A percentile compares a stretch with the other conserved stretches of the same genome.
Conservation (phyloP, 2,113 vertebrate species). For the Sitta europaea region DNA sequence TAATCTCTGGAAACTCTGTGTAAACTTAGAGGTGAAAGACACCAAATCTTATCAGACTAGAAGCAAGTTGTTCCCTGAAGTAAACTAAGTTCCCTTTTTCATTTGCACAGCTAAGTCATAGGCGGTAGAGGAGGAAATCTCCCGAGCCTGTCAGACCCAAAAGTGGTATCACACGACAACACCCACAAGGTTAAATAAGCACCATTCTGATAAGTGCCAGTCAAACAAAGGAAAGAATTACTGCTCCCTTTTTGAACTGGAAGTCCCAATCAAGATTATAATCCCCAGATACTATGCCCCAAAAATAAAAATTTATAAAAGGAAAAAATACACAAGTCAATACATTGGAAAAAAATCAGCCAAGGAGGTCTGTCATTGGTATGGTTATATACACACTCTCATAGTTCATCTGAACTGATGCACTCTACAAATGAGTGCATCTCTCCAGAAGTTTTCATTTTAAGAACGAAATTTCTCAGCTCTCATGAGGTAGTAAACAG, state of each 20-base stretch:
- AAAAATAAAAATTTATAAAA: background rate
- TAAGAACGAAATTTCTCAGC: background rate
- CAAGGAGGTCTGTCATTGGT: background rate
- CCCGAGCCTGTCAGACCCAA: conserved; percentile 15
- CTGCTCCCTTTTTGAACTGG: conserved; percentile 10
- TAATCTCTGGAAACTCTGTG: background rate
- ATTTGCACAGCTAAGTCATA: conserved; percentile 41
- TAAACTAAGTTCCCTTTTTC: conserved; percentile 57
- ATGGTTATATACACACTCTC: background rate
- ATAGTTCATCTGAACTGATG: background rate
- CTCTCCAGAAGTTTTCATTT: background rate
- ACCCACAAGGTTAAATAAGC: conserved; percentile 47
- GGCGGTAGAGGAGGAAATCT: conserved; percentile 52
- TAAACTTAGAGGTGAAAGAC: background rate
- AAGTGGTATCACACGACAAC: conserved; percentile 44
- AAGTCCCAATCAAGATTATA: conserved; percentile 37
- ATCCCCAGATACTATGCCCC: background rate
- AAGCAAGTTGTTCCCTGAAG: conserved; percentile 42
- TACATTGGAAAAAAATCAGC: background rate
- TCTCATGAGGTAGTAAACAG: background rate
- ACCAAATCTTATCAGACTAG: conserved; percentile 31
- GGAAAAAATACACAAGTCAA: background rate
- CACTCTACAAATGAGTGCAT: background rate
- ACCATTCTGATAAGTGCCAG: background rate
- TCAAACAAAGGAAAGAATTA: conserved; percentile 54